Evolutionary conservation across 2,113 vertebrate species (phyloP).

Genomic region (Chaenogobius annularis): DNA sequence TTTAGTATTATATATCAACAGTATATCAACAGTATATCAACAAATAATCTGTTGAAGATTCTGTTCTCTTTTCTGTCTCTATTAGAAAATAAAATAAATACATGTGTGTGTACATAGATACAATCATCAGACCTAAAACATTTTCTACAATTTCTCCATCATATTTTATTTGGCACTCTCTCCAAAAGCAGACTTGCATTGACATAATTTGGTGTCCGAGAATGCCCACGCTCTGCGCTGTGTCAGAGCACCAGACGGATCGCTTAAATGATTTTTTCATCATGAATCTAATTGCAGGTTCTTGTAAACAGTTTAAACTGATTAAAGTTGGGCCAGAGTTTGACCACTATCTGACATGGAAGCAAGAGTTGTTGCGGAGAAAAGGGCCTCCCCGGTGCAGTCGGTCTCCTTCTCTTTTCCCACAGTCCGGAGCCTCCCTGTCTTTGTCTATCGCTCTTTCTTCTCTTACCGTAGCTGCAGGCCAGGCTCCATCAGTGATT

Average conservation of each 20-base stretch:
- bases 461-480: conserved; percentile 44
- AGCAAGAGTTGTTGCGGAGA: not conserved
- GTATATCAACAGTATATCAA: no score
- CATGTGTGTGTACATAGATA: no score
- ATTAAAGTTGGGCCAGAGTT: conserved; percentile 44
- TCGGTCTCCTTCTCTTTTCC: conserved; percentile 42
- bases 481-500: conserved; percentile 61
- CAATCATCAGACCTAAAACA: not conserved
- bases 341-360: conserved; percentile 19
- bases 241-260: conserved; percentile 13
- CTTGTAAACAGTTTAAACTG: conserved; percentile 48
- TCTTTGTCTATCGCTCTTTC: conserved; percentile 31
- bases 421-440: conserved; percentile 61
- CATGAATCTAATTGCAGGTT: conserved; percentile 31
- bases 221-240: not conserved
- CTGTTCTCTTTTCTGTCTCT: no score
- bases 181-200: not conserved
- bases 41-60: no score
- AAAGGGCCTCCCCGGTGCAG: conserved; percentile 10
- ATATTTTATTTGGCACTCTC: not conserved
- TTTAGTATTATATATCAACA: no score
- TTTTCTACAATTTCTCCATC: not conserved
- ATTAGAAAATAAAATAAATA: no score
- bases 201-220: not conserved
- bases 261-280: conserved; percentile 27